Percentiles rank a stretch among this genome's conserved stretches.
These are phyloP conservation scores for Platalea minor DNA, from an alignment of 2,797 vertebrate species.

Conservation along the genomic window DNA sequence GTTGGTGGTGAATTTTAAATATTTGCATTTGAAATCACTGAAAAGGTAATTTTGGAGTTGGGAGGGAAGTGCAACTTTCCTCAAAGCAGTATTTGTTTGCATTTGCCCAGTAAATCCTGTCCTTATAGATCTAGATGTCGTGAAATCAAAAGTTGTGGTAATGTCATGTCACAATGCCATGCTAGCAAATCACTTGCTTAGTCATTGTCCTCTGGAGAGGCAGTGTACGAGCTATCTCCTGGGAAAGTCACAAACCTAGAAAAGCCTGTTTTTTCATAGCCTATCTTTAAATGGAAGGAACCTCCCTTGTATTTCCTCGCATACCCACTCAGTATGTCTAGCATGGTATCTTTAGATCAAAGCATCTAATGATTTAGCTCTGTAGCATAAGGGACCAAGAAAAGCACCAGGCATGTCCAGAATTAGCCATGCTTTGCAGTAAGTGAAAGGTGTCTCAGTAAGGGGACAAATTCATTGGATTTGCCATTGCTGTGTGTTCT, in stretches of 20 bases:
- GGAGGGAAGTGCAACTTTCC: background rate
- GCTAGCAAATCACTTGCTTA: background rate
- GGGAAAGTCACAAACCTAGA: constrained; percentile 2
- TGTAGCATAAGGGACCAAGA: background rate
- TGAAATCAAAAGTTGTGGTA: background rate
- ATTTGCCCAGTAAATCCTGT: background rate
- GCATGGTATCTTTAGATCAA: background rate
- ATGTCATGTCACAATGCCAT: background rate
- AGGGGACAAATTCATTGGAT: background rate
- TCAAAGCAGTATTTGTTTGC: background rate
- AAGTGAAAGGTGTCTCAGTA: background rate
- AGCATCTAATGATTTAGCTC: background rate
- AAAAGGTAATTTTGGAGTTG: background rate
- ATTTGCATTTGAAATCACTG: background rate
- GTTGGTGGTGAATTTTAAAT: background rate
- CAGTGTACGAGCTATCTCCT: background rate
- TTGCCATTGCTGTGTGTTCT: background rate
- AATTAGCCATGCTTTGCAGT: background rate
- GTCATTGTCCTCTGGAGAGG: background rate
- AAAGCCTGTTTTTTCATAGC: background rate
- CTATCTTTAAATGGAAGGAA: background rate
- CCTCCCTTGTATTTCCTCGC: background rate
- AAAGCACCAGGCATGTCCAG: background rate
- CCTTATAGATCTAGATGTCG: background rate
- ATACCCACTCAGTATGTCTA: background rate